Evolutionary conservation across 2,888 invertebrate species (phyloP).

Genomic region (Cantharis nigra): DNA sequence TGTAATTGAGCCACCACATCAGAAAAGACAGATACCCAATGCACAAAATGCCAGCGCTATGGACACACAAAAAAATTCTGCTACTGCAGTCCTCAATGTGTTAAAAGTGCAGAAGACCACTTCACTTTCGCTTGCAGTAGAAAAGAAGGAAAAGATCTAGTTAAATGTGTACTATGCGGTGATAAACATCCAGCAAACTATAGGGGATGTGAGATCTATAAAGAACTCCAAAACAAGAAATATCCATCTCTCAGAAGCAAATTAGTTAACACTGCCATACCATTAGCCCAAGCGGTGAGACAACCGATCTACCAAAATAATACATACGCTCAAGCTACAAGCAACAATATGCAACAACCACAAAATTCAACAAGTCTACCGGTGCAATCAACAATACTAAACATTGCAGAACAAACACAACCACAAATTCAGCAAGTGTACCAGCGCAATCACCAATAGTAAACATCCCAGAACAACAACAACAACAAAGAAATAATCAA

Average conservation of each 20-base stretch:
- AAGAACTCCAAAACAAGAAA: background rate
- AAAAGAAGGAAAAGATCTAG: background rate
- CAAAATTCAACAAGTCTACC: no score
- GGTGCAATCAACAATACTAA: no score
- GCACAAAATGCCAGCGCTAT: conserved; percentile 31
- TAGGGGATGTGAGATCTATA: conserved; percentile 1
- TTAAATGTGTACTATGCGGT: conserved; percentile 11
- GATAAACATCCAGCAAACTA: conserved; percentile 20
- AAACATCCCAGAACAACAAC: background rate
- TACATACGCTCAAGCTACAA: background rate
- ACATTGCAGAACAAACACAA: background rate
- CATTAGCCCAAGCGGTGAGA: background rate
- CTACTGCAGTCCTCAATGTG: conserved; percentile 19
- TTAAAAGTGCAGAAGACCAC: conserved; percentile 31
- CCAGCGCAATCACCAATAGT: no score
- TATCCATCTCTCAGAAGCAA: background rate
- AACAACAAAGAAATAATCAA: background rate
- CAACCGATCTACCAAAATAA: background rate
- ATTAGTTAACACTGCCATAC: background rate
- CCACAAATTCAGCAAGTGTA: background rate
- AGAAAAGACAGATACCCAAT: conserved; percentile 24
- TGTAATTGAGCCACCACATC: conserved; percentile 16
- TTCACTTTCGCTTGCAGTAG: conserved; percentile 8
- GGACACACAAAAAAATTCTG: conserved; percentile 36
- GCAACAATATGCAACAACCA: background rate